These are phyloP conservation scores for Diabrotica balteata DNA, from an alignment of 2,888 invertebrate species.

Conservation along the genomic window DNA sequence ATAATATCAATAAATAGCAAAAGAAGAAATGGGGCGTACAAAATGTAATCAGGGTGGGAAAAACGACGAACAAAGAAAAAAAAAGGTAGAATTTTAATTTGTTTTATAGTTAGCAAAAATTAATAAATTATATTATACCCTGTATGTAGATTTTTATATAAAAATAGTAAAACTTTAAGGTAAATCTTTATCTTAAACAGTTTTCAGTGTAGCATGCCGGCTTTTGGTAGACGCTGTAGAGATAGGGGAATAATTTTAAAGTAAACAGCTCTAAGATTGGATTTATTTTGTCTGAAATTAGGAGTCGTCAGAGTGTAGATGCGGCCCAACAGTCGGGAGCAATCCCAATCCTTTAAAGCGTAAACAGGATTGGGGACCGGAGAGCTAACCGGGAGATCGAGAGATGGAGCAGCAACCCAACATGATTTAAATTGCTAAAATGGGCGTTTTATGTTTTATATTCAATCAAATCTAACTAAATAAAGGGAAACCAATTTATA, in stretches of 20 bases:
- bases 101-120: too few species aligned
- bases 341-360: conserved; percentile 23
- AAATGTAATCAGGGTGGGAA: too few species aligned
- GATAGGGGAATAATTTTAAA: conserved; percentile 4
- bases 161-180: too few species aligned
- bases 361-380: conserved; percentile 28
- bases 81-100: too few species aligned
- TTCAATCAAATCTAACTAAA: conserved; percentile 56
- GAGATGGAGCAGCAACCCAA: conserved; percentile 51
- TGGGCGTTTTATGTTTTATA: conserved; percentile 60
- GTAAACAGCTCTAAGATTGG: conserved; percentile 7
- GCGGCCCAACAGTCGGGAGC: conserved; percentile 8
- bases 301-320: conserved; percentile 11
- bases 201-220: too few species aligned
- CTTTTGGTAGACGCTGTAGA: conserved; percentile 1
- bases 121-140: too few species aligned
- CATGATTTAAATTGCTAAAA: conserved; percentile 61
- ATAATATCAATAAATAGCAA: too few species aligned
- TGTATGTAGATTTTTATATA: not conserved
- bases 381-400: conserved; percentile 35
- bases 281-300: conserved; percentile 13
- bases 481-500: conserved; percentile 53
- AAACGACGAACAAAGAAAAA: too few species aligned
- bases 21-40: too few species aligned
- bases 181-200: too few species aligned